phyloP scores from a whole-genome alignment of 2,113 vertebrate species.

The Nyctereutes procyonoides region DNA sequence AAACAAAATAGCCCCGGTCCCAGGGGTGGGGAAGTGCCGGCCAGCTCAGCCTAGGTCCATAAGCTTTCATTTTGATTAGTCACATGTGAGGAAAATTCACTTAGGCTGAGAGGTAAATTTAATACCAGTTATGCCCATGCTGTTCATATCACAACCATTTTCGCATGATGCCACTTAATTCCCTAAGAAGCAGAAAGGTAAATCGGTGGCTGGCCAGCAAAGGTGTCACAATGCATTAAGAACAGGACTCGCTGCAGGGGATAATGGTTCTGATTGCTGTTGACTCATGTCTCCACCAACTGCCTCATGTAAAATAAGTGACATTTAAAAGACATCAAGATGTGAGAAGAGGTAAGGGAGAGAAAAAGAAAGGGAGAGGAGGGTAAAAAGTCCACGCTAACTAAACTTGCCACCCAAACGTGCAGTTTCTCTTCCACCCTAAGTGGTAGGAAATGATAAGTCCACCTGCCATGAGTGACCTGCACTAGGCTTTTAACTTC shows the following conservation, averaged over 20 bases:
- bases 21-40: constrained; percentile 91
- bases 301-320: constrained; percentile 96
- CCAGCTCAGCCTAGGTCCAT: constrained; percentile 93
- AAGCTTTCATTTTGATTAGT: constrained; percentile 98
- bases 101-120: constrained; percentile 95
- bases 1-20: constrained; percentile 94
- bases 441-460: constrained; percentile 92
- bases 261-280: constrained; percentile 97
- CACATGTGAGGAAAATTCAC: constrained; percentile 96
- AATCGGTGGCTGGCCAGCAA: constrained; percentile 91
- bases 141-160: constrained; percentile 98
- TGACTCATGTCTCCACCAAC: constrained; percentile 93
- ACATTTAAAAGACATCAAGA: constrained; percentile 97
- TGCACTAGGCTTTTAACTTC: constrained; percentile 91
- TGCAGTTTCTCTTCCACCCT: constrained; percentile 86
- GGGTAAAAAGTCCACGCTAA: constrained; percentile 74
- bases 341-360: constrained; percentile 90
- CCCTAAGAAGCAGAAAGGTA: constrained; percentile 95
- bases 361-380: constrained; percentile 72
- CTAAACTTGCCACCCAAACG: constrained; percentile 90
- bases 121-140: constrained; percentile 97
- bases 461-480: constrained; percentile 90
- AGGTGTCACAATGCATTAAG: constrained; percentile 95
- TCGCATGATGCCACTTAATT: constrained; percentile 98
- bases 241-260: constrained; percentile 92